Conservation (phyloP, 2,888 invertebrate species). For the Heliconius ismenius region DNA sequence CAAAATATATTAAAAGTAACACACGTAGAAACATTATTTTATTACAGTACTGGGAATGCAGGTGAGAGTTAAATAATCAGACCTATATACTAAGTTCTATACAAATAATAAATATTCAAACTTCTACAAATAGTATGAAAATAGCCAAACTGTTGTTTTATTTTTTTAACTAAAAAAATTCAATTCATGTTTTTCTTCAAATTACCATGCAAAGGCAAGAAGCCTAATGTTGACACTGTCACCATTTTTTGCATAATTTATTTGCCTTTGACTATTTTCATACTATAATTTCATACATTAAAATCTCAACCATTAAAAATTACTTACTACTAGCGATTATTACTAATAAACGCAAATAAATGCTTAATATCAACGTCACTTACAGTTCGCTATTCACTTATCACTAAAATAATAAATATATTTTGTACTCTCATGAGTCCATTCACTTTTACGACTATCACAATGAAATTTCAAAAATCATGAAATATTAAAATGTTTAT, state of each 20-base stretch:
- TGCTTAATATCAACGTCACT: conserved; percentile 38
- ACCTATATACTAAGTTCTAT: conserved; percentile 21
- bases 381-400: conserved; percentile 29
- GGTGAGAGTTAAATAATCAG: conserved; percentile 17
- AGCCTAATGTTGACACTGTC: too few species aligned
- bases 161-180: not conserved
- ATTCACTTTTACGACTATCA: conserved; percentile 64
- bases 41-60: conserved; percentile 23
- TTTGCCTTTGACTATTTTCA: not conserved
- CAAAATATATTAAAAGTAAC: not conserved
- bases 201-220: too few species aligned
- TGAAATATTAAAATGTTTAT: conserved; percentile 49
- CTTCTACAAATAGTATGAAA: not conserved
- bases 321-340: conserved; percentile 20
- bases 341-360: conserved; percentile 41
- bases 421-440: conserved; percentile 69
- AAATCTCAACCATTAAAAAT: conserved; percentile 17
- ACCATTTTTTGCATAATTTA: too few species aligned
- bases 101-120: conserved; percentile 22
- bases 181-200: too few species aligned
- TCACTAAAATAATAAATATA: conserved; percentile 46
- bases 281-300: conserved; percentile 1
- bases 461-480: conserved; percentile 52
- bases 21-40: not conserved
- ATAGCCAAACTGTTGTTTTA: not conserved